Percentiles rank a stretch among this genome's conserved stretches.
Conservation (phyloP, 2,113 vertebrate genomes). For the Gracilinanus agilis region DNA sequence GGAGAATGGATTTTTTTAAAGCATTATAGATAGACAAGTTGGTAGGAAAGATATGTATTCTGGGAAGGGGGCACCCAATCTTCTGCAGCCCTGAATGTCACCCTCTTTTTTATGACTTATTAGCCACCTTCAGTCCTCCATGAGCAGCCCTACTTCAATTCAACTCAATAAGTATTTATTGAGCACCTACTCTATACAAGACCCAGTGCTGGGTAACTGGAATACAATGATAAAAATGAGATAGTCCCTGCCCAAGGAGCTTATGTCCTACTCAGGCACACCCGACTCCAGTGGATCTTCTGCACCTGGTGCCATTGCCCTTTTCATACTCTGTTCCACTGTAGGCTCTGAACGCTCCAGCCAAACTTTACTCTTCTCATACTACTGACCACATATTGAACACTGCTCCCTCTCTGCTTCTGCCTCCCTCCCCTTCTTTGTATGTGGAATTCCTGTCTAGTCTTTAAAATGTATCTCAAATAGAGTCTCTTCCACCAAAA, state of each 20-base stretch:
- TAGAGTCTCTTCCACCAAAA: not conserved
- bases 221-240: not conserved
- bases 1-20: not conserved
- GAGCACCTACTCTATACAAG: not conserved
- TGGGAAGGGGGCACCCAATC: not conserved
- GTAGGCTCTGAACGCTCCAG: not conserved
- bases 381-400: not conserved
- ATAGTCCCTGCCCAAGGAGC: not conserved
- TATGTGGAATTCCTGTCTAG: not conserved
- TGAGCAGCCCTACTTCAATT: not conserved
- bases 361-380: not conserved
- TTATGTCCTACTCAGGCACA: not conserved
- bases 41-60: not conserved
- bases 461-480: not conserved
- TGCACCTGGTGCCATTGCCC: not conserved
- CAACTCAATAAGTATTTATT: not conserved
- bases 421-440: not conserved
- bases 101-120: not conserved
- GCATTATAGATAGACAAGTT: not conserved
- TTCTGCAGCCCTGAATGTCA: not conserved
- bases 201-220: not conserved
- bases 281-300: not conserved
- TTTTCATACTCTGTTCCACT: not conserved
- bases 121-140: not conserved
- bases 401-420: not conserved